These are phyloP conservation scores for Ceriagrion tenellum DNA, from an alignment of 2,888 invertebrate genomes.

Conservation along the genomic window DNA sequence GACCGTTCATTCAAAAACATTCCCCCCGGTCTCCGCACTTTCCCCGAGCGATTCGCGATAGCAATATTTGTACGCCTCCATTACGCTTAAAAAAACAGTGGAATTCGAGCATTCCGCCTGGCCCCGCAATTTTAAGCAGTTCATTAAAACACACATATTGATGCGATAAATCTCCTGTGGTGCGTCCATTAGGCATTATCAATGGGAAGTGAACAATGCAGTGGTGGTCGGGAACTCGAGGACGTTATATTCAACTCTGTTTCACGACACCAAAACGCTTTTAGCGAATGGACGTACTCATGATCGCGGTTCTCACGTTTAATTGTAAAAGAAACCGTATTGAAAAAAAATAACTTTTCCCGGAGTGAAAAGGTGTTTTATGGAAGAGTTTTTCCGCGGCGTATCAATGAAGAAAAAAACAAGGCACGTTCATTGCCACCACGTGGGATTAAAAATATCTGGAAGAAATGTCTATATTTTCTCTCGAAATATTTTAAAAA, in stretches of 20 bases:
- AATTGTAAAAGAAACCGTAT: not conserved
- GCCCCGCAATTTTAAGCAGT: not conserved
- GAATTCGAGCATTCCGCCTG: not conserved
- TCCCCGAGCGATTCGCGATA: not conserved
- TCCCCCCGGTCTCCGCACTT: not conserved
- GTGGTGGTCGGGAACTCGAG: not conserved
- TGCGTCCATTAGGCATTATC: not conserved
- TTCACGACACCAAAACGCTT: conserved; percentile 44
- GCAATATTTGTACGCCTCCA: conserved; percentile 6
- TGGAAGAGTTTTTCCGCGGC: not conserved
- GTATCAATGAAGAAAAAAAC: not conserved
- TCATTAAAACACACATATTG: conserved; percentile 18
- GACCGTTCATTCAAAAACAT: not conserved
- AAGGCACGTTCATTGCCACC: not conserved
- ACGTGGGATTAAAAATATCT: not conserved
- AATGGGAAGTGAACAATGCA: not conserved
- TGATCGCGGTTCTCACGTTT: conserved; percentile 11
- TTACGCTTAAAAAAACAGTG: not conserved
- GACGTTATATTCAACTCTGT: not conserved
- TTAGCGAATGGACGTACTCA: conserved; percentile 17
- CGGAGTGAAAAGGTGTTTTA: not conserved
- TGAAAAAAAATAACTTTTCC: not conserved
- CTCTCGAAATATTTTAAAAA: not conserved
- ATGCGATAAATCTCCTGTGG: not conserved
- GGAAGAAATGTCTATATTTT: not conserved